Conservation (phyloP, 2,113 vertebrate genomes). For the Scolopax mira region DNA sequence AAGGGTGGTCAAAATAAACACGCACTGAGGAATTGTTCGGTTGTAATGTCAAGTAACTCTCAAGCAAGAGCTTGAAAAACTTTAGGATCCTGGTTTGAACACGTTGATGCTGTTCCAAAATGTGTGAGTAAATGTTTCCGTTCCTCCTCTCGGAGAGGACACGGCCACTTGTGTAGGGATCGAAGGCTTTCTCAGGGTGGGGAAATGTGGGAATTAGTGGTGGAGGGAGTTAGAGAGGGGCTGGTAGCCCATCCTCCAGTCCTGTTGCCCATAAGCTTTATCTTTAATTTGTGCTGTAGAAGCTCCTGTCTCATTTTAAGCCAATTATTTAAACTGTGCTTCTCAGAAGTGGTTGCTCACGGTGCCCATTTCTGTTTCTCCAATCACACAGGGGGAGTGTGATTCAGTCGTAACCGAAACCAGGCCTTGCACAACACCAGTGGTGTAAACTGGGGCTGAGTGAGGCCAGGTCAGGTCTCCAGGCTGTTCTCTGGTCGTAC, state of each 20-base stretch:
- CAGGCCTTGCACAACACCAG: not conserved
- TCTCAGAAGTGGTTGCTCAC: not conserved
- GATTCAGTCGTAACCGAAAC: not conserved
- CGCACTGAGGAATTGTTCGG: not conserved
- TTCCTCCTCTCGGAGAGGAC: not conserved
- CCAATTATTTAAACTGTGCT: not conserved
- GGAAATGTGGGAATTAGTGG: not conserved
- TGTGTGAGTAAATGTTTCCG: not conserved
- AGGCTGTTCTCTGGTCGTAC: not conserved
- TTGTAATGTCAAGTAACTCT: slow-evolving; percentile 3
- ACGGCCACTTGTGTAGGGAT: not conserved
- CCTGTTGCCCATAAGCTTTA: not conserved
- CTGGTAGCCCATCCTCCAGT: not conserved
- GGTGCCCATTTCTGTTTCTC: not conserved
- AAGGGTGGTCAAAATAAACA: slow-evolving; percentile 32
- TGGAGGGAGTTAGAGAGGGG: not conserved
- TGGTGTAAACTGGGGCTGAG: not conserved
- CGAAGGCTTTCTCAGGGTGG: accelerated
- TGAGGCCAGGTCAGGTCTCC: not conserved
- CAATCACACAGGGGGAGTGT: not conserved
- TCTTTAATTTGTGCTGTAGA: not conserved
- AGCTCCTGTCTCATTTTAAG: not conserved
- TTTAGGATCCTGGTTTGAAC: not conserved
- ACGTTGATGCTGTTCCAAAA: not conserved
- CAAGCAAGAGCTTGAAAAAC: not conserved